Evolutionary conservation across 2,797 vertebrate species (phyloP).

Genomic region (Psittacula echo): DNA sequence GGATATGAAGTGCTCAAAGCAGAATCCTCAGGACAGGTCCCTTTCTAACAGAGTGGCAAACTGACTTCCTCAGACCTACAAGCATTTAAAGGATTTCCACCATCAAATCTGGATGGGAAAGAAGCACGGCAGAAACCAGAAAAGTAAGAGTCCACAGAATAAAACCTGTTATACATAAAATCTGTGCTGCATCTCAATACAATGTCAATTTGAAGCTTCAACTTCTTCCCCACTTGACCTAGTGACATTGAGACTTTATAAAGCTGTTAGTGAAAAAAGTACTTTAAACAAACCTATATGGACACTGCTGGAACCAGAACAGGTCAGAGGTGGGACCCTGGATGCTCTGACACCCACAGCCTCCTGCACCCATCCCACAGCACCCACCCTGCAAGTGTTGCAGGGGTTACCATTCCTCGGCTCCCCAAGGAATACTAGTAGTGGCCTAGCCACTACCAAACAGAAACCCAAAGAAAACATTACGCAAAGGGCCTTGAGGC

Average conservation of each 20-base stretch:
- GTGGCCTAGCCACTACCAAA: neutral
- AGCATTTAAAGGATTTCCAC: neutral
- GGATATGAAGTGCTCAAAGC: neutral
- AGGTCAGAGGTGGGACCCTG: neutral
- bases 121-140: neutral
- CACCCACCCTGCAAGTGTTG: neutral
- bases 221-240: neutral
- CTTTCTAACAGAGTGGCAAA: neutral
- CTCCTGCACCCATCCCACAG: neutral
- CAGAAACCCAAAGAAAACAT: neutral
- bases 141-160: neutral
- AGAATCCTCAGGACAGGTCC: neutral
- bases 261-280: neutral
- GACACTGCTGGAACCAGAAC: neutral
- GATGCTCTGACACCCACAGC: neutral
- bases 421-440: neutral
- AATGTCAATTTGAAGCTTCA: neutral
- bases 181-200: neutral
- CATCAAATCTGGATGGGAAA: neutral
- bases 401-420: rapidly evolving
- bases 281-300: neutral
- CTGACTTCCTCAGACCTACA: neutral
- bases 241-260: neutral
- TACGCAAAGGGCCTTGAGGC: neutral
- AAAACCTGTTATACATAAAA: neutral